Conservation (phyloP, 2,888 invertebrate species). For the Perdita meconis region DNA sequence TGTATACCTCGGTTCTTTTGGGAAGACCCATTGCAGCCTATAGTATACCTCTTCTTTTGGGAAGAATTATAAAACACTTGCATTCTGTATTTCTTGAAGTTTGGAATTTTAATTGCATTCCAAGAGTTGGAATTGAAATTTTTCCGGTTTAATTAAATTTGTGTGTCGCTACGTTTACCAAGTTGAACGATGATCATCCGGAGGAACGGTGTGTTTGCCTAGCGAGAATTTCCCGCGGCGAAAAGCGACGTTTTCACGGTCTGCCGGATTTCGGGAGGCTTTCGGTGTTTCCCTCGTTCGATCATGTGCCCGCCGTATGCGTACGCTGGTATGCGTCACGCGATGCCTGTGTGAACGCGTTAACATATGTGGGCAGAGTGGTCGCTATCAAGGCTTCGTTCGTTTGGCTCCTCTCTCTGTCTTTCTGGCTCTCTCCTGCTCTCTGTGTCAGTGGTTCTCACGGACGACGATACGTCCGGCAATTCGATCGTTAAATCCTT, state of each 20-base stretch:
- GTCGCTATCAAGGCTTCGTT: constrained; percentile 69
- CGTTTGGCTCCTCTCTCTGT: constrained; percentile 61
- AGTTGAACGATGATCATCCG: constrained; percentile 8
- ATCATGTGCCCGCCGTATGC: constrained; percentile 63
- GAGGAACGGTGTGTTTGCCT: constrained; percentile 16
- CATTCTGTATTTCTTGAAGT: no score
- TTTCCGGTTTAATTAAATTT: no score
- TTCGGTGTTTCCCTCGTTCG: constrained; percentile 56
- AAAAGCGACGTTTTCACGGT: constrained; percentile 43
- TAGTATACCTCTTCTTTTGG: no score
- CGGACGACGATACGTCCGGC: not conserved
- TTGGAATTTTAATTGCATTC: no score
- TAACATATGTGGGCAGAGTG: constrained; percentile 71
- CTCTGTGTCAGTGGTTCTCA: constrained; percentile 70
- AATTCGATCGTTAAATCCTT: not conserved
- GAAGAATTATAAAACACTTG: no score
- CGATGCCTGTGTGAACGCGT: constrained; percentile 64
- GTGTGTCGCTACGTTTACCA: not conserved
- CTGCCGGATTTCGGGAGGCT: constrained; percentile 45
- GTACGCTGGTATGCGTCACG: constrained; percentile 57
- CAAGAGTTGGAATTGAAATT: no score
- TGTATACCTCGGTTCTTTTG: no score
- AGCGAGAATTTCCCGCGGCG: constrained; percentile 22
- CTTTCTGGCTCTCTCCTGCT: constrained; percentile 48
- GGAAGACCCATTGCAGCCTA: not conserved